phyloP scores from a whole-genome alignment of 2,797 vertebrate species.

The Florisuga fusca region DNA sequence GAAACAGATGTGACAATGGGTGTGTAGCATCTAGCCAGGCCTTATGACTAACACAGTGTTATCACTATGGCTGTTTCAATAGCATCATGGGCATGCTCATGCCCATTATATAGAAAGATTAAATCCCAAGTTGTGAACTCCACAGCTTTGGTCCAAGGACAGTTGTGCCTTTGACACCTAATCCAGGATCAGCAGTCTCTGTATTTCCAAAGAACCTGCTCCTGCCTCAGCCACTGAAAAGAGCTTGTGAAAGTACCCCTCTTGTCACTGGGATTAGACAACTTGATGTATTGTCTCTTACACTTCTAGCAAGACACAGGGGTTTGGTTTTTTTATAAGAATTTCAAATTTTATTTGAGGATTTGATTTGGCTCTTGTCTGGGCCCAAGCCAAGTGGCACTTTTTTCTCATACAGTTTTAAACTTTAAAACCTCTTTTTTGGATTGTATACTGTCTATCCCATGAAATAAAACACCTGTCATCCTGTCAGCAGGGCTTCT shows the following conservation, averaged over 20 bases:
- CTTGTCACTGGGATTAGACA: not conserved
- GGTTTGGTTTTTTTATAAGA: not conserved
- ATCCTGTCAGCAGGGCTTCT: slow-evolving; percentile 37
- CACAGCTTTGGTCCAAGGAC: not conserved
- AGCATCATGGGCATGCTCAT: not conserved
- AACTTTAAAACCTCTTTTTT: not conserved
- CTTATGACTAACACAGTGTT: rapidly evolving
- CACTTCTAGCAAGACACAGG: not conserved
- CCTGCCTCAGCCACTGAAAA: not conserved
- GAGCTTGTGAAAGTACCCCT: not conserved
- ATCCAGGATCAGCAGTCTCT: not conserved
- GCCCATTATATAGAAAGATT: not conserved
- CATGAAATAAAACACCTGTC: slow-evolving; percentile 17
- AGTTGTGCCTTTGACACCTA: not conserved
- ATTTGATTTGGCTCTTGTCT: not conserved
- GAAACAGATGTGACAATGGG: not conserved
- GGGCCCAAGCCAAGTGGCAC: not conserved
- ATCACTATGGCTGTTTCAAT: not conserved
- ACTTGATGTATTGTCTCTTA: not conserved
- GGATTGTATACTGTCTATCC: not conserved
- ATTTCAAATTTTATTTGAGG: not conserved
- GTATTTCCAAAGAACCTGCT: not conserved
- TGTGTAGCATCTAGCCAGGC: not conserved
- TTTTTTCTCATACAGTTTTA: not conserved
- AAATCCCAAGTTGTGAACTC: not conserved